Evolutionary conservation across 1,140 invertebrate species (phyloP).

Genomic region (Ceratosolen solmsi): DNA sequence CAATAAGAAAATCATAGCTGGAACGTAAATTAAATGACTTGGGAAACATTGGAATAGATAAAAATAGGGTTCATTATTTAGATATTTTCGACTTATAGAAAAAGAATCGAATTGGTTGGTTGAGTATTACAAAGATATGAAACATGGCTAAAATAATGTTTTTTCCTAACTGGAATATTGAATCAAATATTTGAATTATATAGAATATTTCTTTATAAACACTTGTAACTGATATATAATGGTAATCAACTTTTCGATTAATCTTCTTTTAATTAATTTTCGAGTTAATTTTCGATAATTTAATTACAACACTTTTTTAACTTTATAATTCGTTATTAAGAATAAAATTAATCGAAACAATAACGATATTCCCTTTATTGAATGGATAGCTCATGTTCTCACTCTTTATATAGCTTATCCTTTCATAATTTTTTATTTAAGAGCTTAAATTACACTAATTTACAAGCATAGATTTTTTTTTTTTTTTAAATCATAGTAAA

Average conservation of each 20-base stretch:
- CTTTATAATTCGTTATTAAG: too few relatives aligned
- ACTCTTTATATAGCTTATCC: too few relatives aligned
- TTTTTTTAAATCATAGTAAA: not conserved
- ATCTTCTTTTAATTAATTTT: too few relatives aligned
- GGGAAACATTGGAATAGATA: not conserved
- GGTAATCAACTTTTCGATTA: not conserved
- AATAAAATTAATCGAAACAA: too few relatives aligned
- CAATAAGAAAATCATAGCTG: conserved; percentile 30
- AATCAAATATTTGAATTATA: conserved; percentile 2
- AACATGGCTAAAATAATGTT: not conserved
- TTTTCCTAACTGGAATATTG: not conserved
- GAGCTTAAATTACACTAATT: too few relatives aligned
- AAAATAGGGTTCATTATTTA: not conserved
- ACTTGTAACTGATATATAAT: not conserved
- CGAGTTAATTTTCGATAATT: too few relatives aligned
- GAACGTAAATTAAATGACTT: not conserved
- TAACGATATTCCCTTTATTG: too few relatives aligned
- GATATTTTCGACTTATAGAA: not conserved
- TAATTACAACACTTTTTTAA: too few relatives aligned
- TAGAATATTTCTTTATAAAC: not conserved
- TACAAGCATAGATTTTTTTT: too few relatives aligned
- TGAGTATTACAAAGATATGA: not conserved
- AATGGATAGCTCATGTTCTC: too few relatives aligned
- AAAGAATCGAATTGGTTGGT: not conserved
- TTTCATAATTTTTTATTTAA: too few relatives aligned